Conservation (phyloP, 2,113 vertebrate species). For the Chaenocephalus aceratus region DNA sequence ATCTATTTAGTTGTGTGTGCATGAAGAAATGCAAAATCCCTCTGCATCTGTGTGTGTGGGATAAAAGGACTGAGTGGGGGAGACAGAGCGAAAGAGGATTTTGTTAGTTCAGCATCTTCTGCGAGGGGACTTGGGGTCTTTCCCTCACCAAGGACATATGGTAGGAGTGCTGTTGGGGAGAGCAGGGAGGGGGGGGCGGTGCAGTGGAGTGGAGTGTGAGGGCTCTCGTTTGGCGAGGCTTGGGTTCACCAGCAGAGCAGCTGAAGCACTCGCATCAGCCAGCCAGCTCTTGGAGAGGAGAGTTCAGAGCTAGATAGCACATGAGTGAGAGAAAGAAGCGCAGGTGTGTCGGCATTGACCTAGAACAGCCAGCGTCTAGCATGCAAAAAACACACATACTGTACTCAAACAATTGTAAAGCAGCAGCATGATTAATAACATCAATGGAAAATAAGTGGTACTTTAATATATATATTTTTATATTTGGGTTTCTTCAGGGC, state of each 20-base stretch:
- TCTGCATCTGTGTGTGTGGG: constrained; percentile 8
- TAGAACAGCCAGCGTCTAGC: constrained; percentile 66
- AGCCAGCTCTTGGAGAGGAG: constrained; percentile 3
- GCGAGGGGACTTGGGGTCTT: constrained; percentile 60
- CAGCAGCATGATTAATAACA: constrained; percentile 17
- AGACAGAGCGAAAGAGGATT: constrained; percentile 47
- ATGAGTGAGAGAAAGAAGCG: constrained; percentile 57
- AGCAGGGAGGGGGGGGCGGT: constrained; percentile 23
- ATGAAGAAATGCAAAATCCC: constrained; percentile 15
- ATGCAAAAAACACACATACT: constrained; percentile 58
- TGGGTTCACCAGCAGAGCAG: constrained; percentile 41
- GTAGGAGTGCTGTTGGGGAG: constrained; percentile 45
- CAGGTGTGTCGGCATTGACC: constrained; percentile 82
- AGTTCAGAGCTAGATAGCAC: constrained; percentile 52
- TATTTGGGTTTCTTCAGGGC: constrained; percentile 4
- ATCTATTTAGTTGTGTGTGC: constrained; percentile 8
- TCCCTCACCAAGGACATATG: constrained; percentile 74
- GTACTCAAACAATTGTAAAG: constrained; percentile 39
- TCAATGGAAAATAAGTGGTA: not conserved
- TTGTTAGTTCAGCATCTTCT: constrained; percentile 71
- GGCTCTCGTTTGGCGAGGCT: constrained; percentile 38
- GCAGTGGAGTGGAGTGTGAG: constrained; percentile 9
- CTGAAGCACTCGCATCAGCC: constrained; percentile 65
- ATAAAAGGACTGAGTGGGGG: constrained; percentile 25
- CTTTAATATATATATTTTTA: too few relatives aligned